These are phyloP conservation scores for Diogma glabrata DNA, from an alignment of 2,888 invertebrate species.

Conservation along the genomic window DNA sequence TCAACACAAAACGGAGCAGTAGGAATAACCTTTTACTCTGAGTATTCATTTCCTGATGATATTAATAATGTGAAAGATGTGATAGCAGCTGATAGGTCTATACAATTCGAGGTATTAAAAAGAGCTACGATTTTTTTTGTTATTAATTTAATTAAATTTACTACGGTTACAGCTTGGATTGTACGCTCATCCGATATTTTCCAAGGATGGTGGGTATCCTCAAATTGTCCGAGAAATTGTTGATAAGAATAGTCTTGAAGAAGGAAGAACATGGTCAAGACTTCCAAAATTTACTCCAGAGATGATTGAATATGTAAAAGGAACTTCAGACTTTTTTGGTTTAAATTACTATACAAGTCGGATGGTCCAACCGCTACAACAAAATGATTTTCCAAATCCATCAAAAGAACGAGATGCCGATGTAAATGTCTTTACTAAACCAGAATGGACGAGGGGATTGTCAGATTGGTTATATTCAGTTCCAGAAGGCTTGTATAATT, in stretches of 20 bases:
- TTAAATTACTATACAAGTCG: slow-evolving; percentile 28
- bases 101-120: background rate
- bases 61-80: slow-evolving; percentile 17
- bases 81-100: slow-evolving; percentile 6
- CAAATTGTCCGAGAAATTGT: slow-evolving; percentile 26
- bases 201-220: slow-evolving; percentile 28
- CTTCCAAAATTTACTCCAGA: slow-evolving; percentile 16
- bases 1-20: slow-evolving; percentile 23
- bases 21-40: slow-evolving; percentile 25
- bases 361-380: slow-evolving; percentile 12
- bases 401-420: slow-evolving; percentile 29
- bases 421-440: slow-evolving; percentile 20
- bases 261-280: slow-evolving; percentile 27
- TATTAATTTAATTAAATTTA: too few species aligned
- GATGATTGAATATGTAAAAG: slow-evolving; percentile 7
- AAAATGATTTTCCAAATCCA: background rate
- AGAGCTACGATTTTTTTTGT: too few species aligned
- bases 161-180: slow-evolving; percentile 20
- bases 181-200: slow-evolving; percentile 24
- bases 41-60: slow-evolving; percentile 22
- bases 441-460: slow-evolving; percentile 24
- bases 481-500: slow-evolving; percentile 25
- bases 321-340: slow-evolving; percentile 27
- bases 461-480: slow-evolving; percentile 28
- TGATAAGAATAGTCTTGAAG: slow-evolving; percentile 25